Evolutionary conservation across 2,797 vertebrate species (phyloP).

Genomic region (Heterohyrax brucei): DNA sequence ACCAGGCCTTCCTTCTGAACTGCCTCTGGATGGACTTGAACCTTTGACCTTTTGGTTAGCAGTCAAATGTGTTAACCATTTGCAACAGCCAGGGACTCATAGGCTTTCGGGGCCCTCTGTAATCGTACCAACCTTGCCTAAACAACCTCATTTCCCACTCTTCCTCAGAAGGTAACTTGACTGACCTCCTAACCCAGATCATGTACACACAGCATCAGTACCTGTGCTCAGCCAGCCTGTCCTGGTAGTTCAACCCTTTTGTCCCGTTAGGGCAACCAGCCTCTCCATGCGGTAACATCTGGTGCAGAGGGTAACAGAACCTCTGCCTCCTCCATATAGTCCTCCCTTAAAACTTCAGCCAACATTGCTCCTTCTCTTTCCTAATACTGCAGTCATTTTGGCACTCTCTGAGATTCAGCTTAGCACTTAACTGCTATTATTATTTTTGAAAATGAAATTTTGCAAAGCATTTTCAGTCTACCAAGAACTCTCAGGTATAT

Average conservation of each 20-base stretch:
- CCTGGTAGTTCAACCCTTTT: background rate
- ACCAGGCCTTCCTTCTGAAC: background rate
- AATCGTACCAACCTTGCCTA: rapidly evolving
- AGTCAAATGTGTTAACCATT: background rate
- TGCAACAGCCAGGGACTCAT: background rate
- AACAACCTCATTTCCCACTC: background rate
- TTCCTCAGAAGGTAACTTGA: background rate
- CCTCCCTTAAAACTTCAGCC: background rate
- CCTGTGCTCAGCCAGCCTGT: background rate
- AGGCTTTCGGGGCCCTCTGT: background rate
- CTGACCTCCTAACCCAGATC: background rate
- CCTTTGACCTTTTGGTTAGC: background rate
- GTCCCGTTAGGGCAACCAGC: rapidly evolving
- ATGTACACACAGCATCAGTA: background rate
- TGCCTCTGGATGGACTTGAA: background rate
- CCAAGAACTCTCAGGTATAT: background rate
- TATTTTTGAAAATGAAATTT: background rate
- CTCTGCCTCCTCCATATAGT: background rate
- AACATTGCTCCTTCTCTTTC: background rate
- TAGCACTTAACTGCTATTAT: background rate
- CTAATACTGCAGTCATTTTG: background rate
- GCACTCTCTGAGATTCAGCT: background rate
- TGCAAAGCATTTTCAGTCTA: background rate
- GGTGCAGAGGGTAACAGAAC: no score
- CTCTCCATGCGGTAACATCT: rapidly evolving